Conservation (phyloP, 2,797 vertebrate genomes). For the Orientallactaga sibirica region DNA sequence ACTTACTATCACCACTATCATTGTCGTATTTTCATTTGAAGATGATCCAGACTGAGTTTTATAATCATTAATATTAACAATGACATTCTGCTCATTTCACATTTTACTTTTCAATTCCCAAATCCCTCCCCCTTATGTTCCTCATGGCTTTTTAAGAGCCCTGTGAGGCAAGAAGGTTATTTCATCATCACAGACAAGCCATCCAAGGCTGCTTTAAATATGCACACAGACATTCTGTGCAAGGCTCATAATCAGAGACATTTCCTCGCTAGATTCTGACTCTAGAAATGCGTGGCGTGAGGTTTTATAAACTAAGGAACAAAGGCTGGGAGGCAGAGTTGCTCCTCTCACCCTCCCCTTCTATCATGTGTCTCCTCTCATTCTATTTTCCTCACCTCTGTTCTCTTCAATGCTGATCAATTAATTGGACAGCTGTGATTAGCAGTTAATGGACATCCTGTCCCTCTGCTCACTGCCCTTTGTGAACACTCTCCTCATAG, state of each 20-base stretch:
- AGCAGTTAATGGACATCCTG: neutral
- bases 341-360: rapidly evolving
- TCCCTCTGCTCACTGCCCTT: neutral
- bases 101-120: neutral
- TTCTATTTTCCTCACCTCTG: neutral
- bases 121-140: neutral
- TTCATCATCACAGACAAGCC: neutral
- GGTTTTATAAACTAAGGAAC: neutral
- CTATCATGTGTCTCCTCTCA: no score
- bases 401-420: neutral
- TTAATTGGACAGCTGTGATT: neutral
- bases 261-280: neutral
- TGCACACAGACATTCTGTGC: neutral
- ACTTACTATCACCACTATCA: neutral
- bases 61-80: neutral
- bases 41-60: neutral
- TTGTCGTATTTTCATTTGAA: neutral
- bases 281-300: neutral
- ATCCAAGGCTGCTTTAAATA: neutral
- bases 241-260: neutral
- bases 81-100: neutral
- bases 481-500: neutral
- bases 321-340: neutral
- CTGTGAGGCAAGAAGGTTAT: neutral
- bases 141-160: neutral